Conservation (phyloP, 2,888 invertebrate genomes). For the Orthonevra nobilis region DNA sequence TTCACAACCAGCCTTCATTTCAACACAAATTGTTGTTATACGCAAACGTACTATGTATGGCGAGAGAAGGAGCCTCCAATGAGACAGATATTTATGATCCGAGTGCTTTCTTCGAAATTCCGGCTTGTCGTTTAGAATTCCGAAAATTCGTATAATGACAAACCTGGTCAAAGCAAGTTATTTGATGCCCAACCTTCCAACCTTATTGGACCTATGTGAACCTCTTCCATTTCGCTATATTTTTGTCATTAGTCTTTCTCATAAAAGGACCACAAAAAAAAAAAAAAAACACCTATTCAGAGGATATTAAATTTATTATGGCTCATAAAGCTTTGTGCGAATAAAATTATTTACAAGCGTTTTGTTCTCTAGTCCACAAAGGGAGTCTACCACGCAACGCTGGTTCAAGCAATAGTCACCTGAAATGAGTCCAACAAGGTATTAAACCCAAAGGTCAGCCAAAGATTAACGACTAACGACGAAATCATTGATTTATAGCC, state of each 20-base stretch:
- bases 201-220: too few species aligned
- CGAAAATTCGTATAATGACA: conserved; percentile 18
- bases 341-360: conserved; percentile 30
- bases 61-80: not conserved
- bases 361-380: not conserved
- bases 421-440: not conserved
- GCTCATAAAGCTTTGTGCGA: conserved; percentile 30
- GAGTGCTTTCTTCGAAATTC: conserved; percentile 22
- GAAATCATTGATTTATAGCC: conserved; percentile 12
- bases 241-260: conserved; percentile 51
- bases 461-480: conserved; percentile 23
- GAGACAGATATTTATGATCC: conserved; percentile 38
- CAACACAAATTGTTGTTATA: not conserved
- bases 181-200: conserved; percentile 12
- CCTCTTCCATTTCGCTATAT: not conserved
- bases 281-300: conserved; percentile 1
- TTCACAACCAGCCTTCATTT: not conserved
- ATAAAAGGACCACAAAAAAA: too few species aligned
- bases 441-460: conserved; percentile 21
- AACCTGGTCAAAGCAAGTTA: conserved; percentile 12
- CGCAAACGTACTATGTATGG: not conserved
- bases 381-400: too few species aligned
- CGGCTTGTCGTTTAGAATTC: too few species aligned
- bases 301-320: conserved; percentile 37
- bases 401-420: not conserved